Conservation (phyloP, 1,140 invertebrate species). For the Sycobia sp. region DNA sequence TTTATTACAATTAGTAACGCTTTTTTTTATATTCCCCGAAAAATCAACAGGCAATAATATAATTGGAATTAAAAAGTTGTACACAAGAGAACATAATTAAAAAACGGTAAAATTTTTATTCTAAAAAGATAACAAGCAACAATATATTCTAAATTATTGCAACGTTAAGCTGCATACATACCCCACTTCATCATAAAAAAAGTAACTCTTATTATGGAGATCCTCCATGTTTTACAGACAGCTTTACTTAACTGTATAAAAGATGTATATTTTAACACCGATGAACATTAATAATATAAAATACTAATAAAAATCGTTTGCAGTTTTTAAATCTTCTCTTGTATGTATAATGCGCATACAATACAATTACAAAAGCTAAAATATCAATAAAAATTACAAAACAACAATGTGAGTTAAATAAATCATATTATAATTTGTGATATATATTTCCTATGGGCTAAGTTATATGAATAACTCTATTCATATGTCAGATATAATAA, state of each 20-base stretch:
- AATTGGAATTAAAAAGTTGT: slow-evolving; percentile 5
- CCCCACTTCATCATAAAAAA: slow-evolving; percentile 26
- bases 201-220: slow-evolving; percentile 23
- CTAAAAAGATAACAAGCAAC: slow-evolving; percentile 49
- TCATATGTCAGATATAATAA: no score
- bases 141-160: slow-evolving; percentile 42
- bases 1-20: no score
- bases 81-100: slow-evolving; percentile 37
- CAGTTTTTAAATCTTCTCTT: neutral
- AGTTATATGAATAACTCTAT: no score
- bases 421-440: no score
- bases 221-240: slow-evolving; percentile 8
- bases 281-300: neutral
- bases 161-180: slow-evolving; percentile 40
- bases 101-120: slow-evolving; percentile 51
- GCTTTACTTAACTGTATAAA: slow-evolving; percentile 5
- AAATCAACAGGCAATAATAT: no score
- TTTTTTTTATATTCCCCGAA: no score
- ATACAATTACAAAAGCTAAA: slow-evolving; percentile 1
- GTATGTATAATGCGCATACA: neutral
- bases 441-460: no score
- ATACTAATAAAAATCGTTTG: slow-evolving; percentile 19
- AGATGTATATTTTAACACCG: neutral
- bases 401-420: no score
- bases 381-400: no score